Conservation (phyloP, 2,113 vertebrate genomes). For the Prionailurus bengalensis region DNA sequence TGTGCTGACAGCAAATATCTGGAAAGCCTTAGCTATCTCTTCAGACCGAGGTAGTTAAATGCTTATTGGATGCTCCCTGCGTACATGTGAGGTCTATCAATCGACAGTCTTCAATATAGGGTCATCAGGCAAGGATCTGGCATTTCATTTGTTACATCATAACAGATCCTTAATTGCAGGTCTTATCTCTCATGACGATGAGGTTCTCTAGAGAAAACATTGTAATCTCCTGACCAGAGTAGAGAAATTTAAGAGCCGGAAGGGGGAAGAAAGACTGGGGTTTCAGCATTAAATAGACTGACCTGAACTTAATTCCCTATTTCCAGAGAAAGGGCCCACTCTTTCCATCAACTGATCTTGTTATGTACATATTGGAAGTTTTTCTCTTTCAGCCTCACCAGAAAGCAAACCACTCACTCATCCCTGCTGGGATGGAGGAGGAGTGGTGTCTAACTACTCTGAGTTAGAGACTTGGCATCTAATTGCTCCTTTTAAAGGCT, state of each 20-base stretch:
- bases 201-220: slow-evolving; percentile 4
- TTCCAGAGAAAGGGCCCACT: not conserved
- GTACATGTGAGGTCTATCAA: not conserved
- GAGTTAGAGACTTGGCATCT: not conserved
- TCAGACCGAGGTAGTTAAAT: not conserved
- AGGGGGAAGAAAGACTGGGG: not conserved
- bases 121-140: not conserved
- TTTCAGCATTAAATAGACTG: not conserved
- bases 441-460: not conserved
- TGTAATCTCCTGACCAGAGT: not conserved
- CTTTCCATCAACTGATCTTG: not conserved
- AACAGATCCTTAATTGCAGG: not conserved
- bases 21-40: not conserved
- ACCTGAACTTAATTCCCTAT: not conserved
- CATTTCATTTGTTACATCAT: not conserved
- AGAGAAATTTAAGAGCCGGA: not conserved
- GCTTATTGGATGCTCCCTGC: not conserved
- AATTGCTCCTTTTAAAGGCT: not conserved
- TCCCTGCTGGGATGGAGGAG: not conserved
- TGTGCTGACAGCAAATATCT: not conserved
- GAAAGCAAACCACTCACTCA: not conserved
- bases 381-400: not conserved
- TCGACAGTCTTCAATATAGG: not conserved
- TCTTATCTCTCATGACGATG: not conserved
- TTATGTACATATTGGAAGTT: not conserved